Conservation (phyloP, 2,888 invertebrate species). For the Conchocele bisecta region DNA sequence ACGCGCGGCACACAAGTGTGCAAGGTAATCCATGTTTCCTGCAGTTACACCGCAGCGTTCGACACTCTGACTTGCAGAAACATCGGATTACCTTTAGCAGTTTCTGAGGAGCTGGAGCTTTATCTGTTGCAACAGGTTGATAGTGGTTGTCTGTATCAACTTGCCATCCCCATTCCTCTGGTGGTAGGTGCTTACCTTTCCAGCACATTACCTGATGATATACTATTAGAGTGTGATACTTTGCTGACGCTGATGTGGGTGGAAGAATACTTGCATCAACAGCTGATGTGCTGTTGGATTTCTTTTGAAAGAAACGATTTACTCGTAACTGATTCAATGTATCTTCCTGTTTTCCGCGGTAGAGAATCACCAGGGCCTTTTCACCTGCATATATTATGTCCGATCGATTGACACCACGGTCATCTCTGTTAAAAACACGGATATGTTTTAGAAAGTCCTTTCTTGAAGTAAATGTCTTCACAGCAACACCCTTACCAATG, state of each 20-base stretch:
- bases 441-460: no score
- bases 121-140: constrained; percentile 2
- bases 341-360: no score
- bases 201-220: constrained; percentile 11
- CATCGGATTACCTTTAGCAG: constrained; percentile 8
- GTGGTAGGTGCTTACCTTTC: not conserved
- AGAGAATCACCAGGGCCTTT: no score
- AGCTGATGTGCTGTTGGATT: no score
- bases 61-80: not conserved
- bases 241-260: constrained; percentile 9
- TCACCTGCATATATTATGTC: no score
- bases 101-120: not conserved
- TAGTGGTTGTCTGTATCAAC: not conserved
- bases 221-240: constrained; percentile 2
- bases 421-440: no score
- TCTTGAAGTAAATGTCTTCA: no score
- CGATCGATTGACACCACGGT: no score
- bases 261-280: no score
- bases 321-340: no score
- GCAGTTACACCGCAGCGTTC: not conserved
- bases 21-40: constrained; percentile 1
- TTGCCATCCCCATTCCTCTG: constrained; percentile 6
- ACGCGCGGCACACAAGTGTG: constrained; percentile 2
- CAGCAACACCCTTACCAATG: no score
- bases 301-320: no score